These are phyloP conservation scores for Cirrhinus molitorella DNA, from an alignment of 2,797 vertebrate genomes.

Conservation along the genomic window DNA sequence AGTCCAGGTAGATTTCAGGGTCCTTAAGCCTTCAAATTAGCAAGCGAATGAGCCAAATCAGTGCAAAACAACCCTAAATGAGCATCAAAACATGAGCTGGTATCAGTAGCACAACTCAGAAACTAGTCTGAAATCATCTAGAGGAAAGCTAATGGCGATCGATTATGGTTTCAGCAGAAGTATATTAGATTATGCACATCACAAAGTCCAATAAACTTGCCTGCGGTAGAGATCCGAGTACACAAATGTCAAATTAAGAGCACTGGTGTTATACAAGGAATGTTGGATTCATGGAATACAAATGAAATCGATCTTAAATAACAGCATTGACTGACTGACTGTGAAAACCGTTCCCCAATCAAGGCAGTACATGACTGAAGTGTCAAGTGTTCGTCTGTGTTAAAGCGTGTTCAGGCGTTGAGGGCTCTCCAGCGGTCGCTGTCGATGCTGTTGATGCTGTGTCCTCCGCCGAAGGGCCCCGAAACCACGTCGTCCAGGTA, in stretches of 20 bases:
- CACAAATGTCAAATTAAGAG: slow-evolving; percentile 7
- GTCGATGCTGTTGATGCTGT: slow-evolving; percentile 91
- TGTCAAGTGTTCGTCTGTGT: background rate
- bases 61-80: slow-evolving; percentile 8
- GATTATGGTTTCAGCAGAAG: slow-evolving; percentile 4
- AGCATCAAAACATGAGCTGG: background rate
- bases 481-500: slow-evolving; percentile 93
- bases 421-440: slow-evolving; percentile 95
- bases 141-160: background rate
- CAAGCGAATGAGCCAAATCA: background rate
- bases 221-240: background rate
- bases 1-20: background rate
- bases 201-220: slow-evolving; percentile 4
- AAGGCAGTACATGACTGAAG: background rate
- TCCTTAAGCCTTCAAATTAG: background rate
- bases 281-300: slow-evolving; percentile 28
- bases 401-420: slow-evolving; percentile 77
- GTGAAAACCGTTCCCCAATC: background rate
- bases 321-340: slow-evolving; percentile 1
- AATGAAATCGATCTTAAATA: background rate
- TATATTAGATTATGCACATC: slow-evolving; percentile 12
- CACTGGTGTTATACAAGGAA: slow-evolving; percentile 24
- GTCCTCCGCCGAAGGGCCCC: slow-evolving; percentile 84
- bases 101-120: background rate
- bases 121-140: slow-evolving; percentile 6